Base-by-base conservation (phyloP, 2,113 vertebrate species). In the Cryptotis parvus region DNA sequence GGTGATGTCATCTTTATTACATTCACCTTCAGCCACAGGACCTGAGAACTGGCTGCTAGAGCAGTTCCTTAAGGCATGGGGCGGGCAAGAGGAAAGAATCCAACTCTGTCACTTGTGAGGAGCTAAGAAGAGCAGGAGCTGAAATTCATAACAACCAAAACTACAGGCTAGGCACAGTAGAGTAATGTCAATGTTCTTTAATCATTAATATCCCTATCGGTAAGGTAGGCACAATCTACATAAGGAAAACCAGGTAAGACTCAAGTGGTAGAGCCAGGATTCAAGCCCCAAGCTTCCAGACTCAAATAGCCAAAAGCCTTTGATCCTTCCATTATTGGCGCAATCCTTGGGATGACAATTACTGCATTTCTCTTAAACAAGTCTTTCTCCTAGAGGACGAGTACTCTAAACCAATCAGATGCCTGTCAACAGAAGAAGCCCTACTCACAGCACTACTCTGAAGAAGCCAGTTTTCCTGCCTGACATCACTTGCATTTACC, bases 261-360 rank as follows among this genome's bases (percentile, higher is more conserved):
- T 85, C n/a, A 84, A 72, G 26, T 24, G 31, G 52, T 27, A 81
- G 14, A 70, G 43, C n/a, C 43, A 45, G 22, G 45, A 55, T 86
- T 83, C 49, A 69, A 84, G n/a, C 24, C 24, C 14, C 84, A 61
- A 77, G 70, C 15, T 82, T 92, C 49, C 63, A 55, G 68, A 43
- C 22, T 18, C 9, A 89, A 86, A 79, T 87, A 90, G 39, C 37
- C 14, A n/a, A 82, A 85, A 78, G 33, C 49, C 76, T 72, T 68
- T 18, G 1, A 55, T 52, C 69, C 74, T 91, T 75, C 72, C 39
- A 74, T 4, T 58, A 65, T 43, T 91, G 66, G 92, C 37, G 49
- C 69, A 82, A 88, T 70, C 58, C 52, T 90, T 20, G 16, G 27
- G 18, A 77, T 58, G 72, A 69, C 9, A 52, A 31, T 73, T 80